Evolutionary conservation across 2,888 invertebrate species (phyloP), one percentile per base, ranked within the genome.

Genomic region (Pterostichus madidus): DNA sequence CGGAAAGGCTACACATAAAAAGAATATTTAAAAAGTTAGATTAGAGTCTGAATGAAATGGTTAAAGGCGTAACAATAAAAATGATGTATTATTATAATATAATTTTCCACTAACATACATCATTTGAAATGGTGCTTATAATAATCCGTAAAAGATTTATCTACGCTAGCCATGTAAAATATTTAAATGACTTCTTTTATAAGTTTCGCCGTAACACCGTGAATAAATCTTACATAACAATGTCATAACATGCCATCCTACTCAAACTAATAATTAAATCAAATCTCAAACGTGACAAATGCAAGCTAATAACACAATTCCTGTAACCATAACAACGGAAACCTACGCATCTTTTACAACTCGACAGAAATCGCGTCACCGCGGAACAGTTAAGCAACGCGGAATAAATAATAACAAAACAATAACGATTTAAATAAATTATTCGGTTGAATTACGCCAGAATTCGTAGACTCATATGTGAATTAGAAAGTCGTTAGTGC

Each of bases 391-490:
- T 75, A 49, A 46, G 75, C 49, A 75, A 75, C 75, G 52, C 17
- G 32, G 49, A 49, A 75, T 75, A 75, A 75, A 75, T 75, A 75
- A 75, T 75, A 75, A 46, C 49, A 75, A 75, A 75, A 75, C 75
- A 75, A 75, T 75, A 75, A 75, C 75, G 75, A 75, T 75, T 75
- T 75, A 75, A 75, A 75, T 75, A 75, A 75, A 75, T 75, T 75
- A 75, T 75, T 75, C 75, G 49, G 49, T 52, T 49, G 49, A 75
- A 49, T 46, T 52, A 75, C 49, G 52, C 49, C 31, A 75, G 75
- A 31, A 31, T 49, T 31, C 52, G 24, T 75, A 49, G 11, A n/a
- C 52, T 17, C 75, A 75, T 49, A 75, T 75, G 52, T 49, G 52
- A 75, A 75, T 15, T 75, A 75, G 75, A 75, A 75, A 75, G 75